Evolutionary conservation across 2,113 vertebrate genomes (phyloP), one percentile per base, ranked within the genome.

Genomic region (Scomber colias): DNA sequence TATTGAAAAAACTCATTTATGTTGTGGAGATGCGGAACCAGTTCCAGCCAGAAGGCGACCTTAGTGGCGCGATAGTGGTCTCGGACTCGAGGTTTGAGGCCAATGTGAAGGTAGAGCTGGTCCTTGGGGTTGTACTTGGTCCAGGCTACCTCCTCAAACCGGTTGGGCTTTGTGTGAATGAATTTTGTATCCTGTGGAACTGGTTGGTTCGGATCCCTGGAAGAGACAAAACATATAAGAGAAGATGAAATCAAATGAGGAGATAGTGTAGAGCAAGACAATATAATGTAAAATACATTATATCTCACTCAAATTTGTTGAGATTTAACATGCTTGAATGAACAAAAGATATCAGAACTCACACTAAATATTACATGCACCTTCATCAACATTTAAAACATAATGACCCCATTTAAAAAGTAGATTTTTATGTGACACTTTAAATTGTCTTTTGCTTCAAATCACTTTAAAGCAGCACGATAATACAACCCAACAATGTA

Each of bases 111-210:
- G 82, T 99, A 99, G 11, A 98, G 95, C 88, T 99, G 98, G 85
- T 98, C 98, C 80, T 98, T 98, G 49, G 98, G 97, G 85, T 98
- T 97, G 87, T 99, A 99, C 89, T 98, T 98, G 6, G 97, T 96
- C 98, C 98, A 99, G 17, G 98, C 98, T 1, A 99, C 98, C 76
- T 98, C 98, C 92, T 99, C 98, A 46, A 99, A 99, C 3, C 98
- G 96, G 87, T 99, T 99, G 11, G 98, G 98, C 76, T 98, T 98
- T 0, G 98, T 99, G 85, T 99, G 98, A 78, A 98, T 98, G 90
- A 99, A 99, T 86, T 98, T 99, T 62, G 98, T 99, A 57, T 99
- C 98, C 69, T 99, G 98, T 1, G 98, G 98, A 15, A 99, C 97
- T 0, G 98, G 98, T 31, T 97, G 97, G 54, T 99, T 99, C 2